Evolutionary conservation across 2,888 invertebrate genomes (phyloP).

Genomic region (Leucoma salicis): DNA sequence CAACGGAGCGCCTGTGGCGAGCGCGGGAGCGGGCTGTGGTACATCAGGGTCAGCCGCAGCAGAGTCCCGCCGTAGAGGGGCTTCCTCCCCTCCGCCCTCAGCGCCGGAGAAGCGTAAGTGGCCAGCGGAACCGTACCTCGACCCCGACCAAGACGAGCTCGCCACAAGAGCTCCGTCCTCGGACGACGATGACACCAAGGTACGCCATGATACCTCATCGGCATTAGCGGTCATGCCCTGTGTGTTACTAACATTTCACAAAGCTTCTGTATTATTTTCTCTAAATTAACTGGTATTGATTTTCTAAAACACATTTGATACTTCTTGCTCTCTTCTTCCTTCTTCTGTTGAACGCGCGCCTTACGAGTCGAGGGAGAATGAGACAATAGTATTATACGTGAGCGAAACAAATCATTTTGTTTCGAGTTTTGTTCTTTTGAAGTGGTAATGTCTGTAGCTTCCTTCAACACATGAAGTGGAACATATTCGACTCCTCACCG

Average conservation of each 20-base stretch:
- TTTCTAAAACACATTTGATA: not conserved
- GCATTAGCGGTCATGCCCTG: conserved; percentile 40
- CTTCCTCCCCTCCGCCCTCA: conserved; percentile 76
- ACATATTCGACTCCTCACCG: too few species aligned
- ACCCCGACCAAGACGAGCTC: conserved; percentile 49
- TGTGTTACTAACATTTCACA: conserved; percentile 18
- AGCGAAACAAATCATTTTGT: too few species aligned
- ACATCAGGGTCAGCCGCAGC: conserved; percentile 36
- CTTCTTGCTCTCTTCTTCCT: not conserved
- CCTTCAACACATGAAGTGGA: too few species aligned
- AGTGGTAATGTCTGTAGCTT: too few species aligned
- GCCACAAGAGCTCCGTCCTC: conserved; percentile 53
- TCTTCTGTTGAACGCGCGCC: too few species aligned
- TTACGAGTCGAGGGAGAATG: too few species aligned
- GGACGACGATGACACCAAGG: conserved; percentile 73
- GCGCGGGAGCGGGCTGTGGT: conserved; percentile 33
- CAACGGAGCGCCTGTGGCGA: conserved; percentile 59
- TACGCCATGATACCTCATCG: conserved; percentile 40
- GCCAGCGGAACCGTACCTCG: conserved; percentile 71
- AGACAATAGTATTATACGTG: too few species aligned
- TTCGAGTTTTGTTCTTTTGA: too few species aligned
- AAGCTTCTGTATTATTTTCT: not conserved
- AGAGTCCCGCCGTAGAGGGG: conserved; percentile 67
- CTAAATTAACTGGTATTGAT: not conserved
- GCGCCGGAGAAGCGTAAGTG: conserved; percentile 88